These are phyloP conservation scores for Callimorpha dominula DNA, from an alignment of 2,888 invertebrate genomes.

Conservation along the genomic window DNA sequence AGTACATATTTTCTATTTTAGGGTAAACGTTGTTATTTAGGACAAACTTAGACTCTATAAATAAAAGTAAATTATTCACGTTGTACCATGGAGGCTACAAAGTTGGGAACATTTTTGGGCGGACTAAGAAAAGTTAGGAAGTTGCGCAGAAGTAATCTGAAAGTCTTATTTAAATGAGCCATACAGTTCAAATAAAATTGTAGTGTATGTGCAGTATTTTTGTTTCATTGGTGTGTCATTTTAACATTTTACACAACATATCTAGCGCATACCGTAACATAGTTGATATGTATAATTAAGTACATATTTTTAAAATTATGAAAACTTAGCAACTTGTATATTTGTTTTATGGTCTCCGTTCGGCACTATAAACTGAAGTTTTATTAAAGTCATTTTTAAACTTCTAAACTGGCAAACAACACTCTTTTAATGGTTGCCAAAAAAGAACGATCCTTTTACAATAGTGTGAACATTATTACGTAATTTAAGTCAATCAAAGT, in stretches of 20 bases:
- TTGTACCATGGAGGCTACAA: conserved; percentile 10
- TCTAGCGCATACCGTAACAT: not conserved
- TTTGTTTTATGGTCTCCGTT: not conserved
- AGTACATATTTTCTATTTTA: not conserved
- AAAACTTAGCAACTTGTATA: too few species aligned
- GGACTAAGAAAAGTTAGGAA: not conserved
- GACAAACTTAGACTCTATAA: conserved; percentile 1
- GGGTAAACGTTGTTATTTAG: not conserved
- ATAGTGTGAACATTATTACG: not conserved
- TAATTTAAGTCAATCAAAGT: not conserved
- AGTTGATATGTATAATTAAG: not conserved
- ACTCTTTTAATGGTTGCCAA: not conserved
- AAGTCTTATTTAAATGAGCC: conserved; percentile 7
- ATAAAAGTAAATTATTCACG: conserved; percentile 17
- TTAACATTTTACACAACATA: not conserved
- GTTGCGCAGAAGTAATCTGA: conserved; percentile 3
- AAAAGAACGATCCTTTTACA: not conserved
- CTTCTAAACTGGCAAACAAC: too few species aligned
- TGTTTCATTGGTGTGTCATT: not conserved
- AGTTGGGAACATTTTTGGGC: conserved; percentile 8
- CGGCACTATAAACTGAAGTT: too few species aligned
- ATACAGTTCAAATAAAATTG: not conserved
- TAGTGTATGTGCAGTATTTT: not conserved
- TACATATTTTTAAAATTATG: too few species aligned
- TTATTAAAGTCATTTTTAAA: too few species aligned